Conservation (phyloP, 35 echinoderm and acorn worm genomes). For the Hemicentrotus pulcherrimus region DNA sequence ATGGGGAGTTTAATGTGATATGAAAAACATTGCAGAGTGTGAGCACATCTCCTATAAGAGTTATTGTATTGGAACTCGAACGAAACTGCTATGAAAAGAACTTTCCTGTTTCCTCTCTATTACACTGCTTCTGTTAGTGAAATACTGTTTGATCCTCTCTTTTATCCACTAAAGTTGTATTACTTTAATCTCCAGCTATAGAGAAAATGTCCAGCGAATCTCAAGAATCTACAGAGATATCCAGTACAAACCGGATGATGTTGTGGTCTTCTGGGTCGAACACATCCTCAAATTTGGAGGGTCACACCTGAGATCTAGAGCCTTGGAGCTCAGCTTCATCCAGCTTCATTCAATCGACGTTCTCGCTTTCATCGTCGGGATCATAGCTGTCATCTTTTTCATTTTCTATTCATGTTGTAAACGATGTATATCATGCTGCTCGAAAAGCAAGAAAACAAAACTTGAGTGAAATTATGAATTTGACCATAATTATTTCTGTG, state of each 20-base stretch:
- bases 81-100: no score
- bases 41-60: no score
- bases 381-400: not conserved
- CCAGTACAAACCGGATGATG: slow-evolving; percentile 22
- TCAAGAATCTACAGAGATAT: slow-evolving; percentile 55
- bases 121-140: no score
- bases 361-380: not conserved
- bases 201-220: slow-evolving; percentile 25
- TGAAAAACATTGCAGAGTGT: no score
- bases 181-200: slow-evolving; percentile 47
- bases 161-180: not conserved
- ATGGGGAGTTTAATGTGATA: no score
- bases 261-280: slow-evolving; percentile 64
- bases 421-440: not conserved
- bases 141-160: no score
- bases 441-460: no score
- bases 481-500: no score
- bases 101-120: no score
- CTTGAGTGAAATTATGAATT: no score
- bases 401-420: not conserved
- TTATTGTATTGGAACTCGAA: no score
- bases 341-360: slow-evolving; percentile 48
- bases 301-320: slow-evolving; percentile 8
- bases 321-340: slow-evolving; percentile 48
- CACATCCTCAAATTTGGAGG: slow-evolving; percentile 66